phyloP scores from a whole-genome alignment of 2,797 vertebrate genomes.

The Crocidura indochinensis region DNA sequence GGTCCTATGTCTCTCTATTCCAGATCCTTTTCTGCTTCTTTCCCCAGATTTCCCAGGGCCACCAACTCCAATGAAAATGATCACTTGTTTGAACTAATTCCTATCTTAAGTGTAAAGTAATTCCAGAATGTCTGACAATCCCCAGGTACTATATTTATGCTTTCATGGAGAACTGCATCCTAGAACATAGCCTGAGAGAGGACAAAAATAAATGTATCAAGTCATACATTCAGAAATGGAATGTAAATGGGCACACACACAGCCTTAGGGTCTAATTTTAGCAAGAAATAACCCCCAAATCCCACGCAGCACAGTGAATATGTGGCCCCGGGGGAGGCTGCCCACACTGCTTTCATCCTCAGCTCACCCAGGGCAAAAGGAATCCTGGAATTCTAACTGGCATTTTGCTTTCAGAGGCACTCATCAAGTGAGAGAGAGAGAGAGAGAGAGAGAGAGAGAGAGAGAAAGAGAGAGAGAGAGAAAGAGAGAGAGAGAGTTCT shows the following conservation, averaged over 20 bases:
- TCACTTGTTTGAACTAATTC: conserved; percentile 58
- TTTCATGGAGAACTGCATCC: conserved; percentile 83
- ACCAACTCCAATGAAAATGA: conserved; percentile 5
- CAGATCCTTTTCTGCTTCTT: not conserved
- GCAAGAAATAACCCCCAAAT: conserved; percentile 76
- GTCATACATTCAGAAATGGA: conserved; percentile 81
- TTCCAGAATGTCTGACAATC: conserved; percentile 72
- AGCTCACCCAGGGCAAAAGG: conserved; percentile 56
- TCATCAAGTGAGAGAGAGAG: not conserved
- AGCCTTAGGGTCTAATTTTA: conserved; percentile 81
- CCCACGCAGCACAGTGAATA: conserved; percentile 59
- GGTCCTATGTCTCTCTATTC: not conserved
- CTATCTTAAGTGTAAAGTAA: conserved; percentile 75
- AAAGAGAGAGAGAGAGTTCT: not conserved
- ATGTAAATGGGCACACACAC: conserved; percentile 75
- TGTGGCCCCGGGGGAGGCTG: conserved; percentile 66
- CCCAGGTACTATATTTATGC: conserved; percentile 79
- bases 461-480: not conserved
- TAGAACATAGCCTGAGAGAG: conserved; percentile 69
- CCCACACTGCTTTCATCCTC: conserved; percentile 38
- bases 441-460: no score
- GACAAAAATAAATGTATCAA: conserved; percentile 81
- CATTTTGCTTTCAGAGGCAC: conserved; percentile 43
- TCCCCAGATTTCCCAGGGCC: not conserved
- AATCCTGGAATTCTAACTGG: conserved; percentile 28